Base-by-base conservation (phyloP, 2,113 vertebrate genomes). In the Pristiophorus japonicus region DNA sequence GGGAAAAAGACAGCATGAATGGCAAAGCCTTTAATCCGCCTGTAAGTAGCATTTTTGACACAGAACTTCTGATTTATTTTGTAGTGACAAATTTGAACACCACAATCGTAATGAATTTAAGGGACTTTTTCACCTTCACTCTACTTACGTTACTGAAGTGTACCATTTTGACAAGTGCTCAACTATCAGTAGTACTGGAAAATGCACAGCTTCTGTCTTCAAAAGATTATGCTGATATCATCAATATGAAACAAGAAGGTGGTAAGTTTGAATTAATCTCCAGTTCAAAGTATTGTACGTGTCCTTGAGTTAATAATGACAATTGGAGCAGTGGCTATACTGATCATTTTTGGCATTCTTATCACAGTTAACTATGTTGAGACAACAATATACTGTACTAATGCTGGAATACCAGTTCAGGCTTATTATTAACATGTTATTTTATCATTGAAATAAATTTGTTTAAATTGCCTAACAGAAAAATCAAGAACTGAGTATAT, bases 241-340 rank as follows among this genome's bases (percentile, higher is more conserved):
- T 97, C 88, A 98, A 98, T 47, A 45, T 2, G 42, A 96, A 97
- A 95, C 97, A 97, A 94, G 97, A 96, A 98, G 98, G 98, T 98
- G 65, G 92, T 94, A 70, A 94, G 92, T 94, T 34, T 70, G 22
- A 94, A 47, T 94, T 70, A 97, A 20, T 96, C 16, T 62, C 93
- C 95, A 30, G 24, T 67, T 47, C 4, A 34, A 66, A 30, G 47
- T 94, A 47, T 67, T 66, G 38, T 94, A 8, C 3, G 16, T 47
- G 24, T 94, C 92, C 24, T 47, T 67, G 42, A 70, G 11, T 65
- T n/a, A 66, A 22, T 66, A 91, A 91, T 67, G 62, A 94, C n/a
- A 94, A 20, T 66, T 27, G 18, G 10, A 65, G 2, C 3, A 27
- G 55, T 47, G 0, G 73, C 55, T 78, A 34, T 63, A 20, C 0